Conservation (phyloP, 2,888 invertebrate genomes). For the Nipponacmea schrenckii region DNA sequence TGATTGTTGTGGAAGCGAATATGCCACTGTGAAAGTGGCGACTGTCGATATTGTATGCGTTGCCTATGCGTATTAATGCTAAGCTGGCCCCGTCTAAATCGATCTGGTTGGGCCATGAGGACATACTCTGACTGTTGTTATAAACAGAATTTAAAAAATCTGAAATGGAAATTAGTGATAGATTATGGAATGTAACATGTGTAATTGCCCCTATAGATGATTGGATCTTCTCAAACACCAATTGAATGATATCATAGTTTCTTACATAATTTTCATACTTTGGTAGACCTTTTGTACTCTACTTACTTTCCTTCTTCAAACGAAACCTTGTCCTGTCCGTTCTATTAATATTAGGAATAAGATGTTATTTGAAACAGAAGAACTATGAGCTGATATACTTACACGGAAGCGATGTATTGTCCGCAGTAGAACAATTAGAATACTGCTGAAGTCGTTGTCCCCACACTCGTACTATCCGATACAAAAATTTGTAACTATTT, state of each 20-base stretch:
- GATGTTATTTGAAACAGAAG: no score
- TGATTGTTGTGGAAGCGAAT: not conserved
- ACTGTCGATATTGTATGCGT: slow-evolving; percentile 9
- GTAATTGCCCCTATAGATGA: no score
- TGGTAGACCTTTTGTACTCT: no score
- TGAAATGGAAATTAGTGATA: not conserved
- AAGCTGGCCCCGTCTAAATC: slow-evolving; percentile 14
- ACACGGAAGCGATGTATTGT: slow-evolving; percentile 1
- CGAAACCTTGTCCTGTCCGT: no score
- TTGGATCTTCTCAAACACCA: no score
- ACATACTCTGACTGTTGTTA: slow-evolving; percentile 9
- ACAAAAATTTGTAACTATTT: slow-evolving; percentile 24
- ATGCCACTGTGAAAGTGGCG: not conserved
- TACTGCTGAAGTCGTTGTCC: not conserved
- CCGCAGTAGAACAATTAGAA: not conserved
- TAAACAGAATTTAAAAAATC: slow-evolving; percentile 15
- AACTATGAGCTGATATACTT: not conserved
- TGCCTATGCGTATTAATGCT: slow-evolving; percentile 7
- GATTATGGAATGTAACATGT: no score
- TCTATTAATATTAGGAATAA: no score
- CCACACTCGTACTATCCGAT: slow-evolving; percentile 24
- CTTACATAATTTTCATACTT: no score
- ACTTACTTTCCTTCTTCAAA: no score
- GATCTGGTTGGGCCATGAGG: slow-evolving; percentile 14
- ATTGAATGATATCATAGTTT: no score